Evolutionary conservation across 2,888 invertebrate genomes (phyloP), one percentile per base, ranked within the genome.

Genomic region (Apodemia zela): DNA sequence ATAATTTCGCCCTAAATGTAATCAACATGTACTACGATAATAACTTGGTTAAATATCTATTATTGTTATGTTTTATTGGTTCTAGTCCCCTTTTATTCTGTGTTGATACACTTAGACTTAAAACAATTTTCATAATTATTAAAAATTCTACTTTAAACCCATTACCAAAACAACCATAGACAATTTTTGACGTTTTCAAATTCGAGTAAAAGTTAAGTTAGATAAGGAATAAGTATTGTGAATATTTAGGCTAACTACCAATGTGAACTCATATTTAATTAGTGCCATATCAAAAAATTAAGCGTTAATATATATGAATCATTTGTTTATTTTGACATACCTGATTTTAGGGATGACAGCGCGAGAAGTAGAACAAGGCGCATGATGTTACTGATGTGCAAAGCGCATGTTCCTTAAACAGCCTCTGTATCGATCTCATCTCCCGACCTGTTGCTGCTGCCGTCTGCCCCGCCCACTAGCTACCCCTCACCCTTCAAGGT

Each of bases 401-500:
- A 63, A 68, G 87, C 89, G 90, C 90, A 89, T 86, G 89, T 71
- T 72, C 78, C 86, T 80, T 83, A 54, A 21, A 75, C 87, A 89
- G 89, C 84, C 69, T 89, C 88, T 77, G 69, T 88, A 90, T 89
- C 78, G 89, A 90, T 87, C 82, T 68, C 71, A 73, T 74, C 79
- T 78, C 79, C 71, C 72, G 79, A 89, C 90, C 88, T 90, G 90
- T 90, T 90, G 90, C 88, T 80, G 79, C 58, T 78, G 78, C 78
- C 69, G 75, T 75, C 72, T 72, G 68, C 78, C 72, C 79, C 84
- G 78, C 82, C 79, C 71, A 70, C 67, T 60, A 65, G 72, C 70
- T 62, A 59, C 70, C 67, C 71, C 72, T 69, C 72, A 72, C 71
- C 70, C 72, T 71, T 75, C 75, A 69, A 68, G 70, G 68, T 71